Evolutionary conservation across 1,140 invertebrate genomes (phyloP).

Genomic region (Papilio polyxenes): DNA sequence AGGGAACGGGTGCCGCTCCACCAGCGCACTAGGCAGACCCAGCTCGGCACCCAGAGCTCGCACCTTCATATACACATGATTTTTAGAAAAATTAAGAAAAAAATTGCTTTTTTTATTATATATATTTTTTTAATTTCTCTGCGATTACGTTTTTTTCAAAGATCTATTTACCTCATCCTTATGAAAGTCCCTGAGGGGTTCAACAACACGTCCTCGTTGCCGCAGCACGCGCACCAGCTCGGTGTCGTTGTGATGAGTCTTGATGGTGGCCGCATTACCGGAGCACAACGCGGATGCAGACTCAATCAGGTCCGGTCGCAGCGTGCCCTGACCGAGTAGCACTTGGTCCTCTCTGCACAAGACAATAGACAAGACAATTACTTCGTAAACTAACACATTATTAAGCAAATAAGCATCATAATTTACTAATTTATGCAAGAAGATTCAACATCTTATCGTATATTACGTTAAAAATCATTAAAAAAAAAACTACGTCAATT

Average conservation of each 20-base stretch:
- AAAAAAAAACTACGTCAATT: too few species aligned
- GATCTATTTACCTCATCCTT: slow-evolving; percentile 94
- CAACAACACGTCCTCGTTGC: slow-evolving; percentile 93
- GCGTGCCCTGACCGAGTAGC: slow-evolving; percentile 93
- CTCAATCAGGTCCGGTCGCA: slow-evolving; percentile 98
- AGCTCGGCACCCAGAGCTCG: slow-evolving; percentile 92
- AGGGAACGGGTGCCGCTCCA: slow-evolving; percentile 98
- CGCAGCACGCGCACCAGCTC: slow-evolving; percentile 95
- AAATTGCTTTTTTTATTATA: too few species aligned
- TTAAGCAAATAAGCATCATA: too few species aligned
- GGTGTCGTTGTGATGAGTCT: slow-evolving; percentile 99
- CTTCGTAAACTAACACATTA: too few species aligned
- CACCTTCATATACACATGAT: slow-evolving; percentile 55
- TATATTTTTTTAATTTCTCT: too few species aligned
- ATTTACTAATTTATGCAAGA: too few species aligned
- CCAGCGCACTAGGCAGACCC: slow-evolving; percentile 91
- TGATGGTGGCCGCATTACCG: slow-evolving; percentile 95
- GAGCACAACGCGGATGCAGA: slow-evolving; percentile 95
- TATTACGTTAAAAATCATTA: too few species aligned
- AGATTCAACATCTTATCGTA: too few species aligned
- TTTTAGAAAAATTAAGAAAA: not conserved
- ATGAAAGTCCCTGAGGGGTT: slow-evolving; percentile 99
- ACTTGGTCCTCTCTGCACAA: slow-evolving; percentile 88
- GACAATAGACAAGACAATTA: not conserved
- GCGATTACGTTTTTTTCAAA: too few species aligned